Percentiles rank a stretch among this genome's conserved stretches.
Conservation (phyloP, 2,888 invertebrate species). For the Ypsolopha sequella region DNA sequence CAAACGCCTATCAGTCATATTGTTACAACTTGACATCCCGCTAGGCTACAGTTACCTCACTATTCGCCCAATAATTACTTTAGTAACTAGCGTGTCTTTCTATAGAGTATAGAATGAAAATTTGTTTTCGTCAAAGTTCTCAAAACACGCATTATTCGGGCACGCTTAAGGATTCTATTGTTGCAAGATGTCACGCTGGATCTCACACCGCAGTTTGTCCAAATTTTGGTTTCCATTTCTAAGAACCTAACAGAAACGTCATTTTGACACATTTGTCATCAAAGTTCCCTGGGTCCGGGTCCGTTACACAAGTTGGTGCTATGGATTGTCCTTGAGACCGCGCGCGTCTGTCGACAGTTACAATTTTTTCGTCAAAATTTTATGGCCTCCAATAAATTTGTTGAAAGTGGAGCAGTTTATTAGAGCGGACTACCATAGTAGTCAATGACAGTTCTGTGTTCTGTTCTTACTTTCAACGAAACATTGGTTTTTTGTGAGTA, state of each 20-base stretch:
- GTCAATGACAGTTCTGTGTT: conserved; percentile 64
- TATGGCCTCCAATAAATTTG: conserved; percentile 62
- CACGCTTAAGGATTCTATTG: conserved; percentile 57
- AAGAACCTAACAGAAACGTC: conserved; percentile 28
- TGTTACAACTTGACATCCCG: conserved; percentile 37
- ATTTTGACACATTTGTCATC: conserved; percentile 35
- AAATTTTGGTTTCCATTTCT: conserved; percentile 66
- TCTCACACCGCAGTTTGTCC: conserved; percentile 62
- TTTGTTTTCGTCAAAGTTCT: conserved; percentile 18
- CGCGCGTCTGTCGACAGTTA: conserved; percentile 47
- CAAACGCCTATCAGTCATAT: conserved; percentile 32
- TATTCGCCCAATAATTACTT: conserved; percentile 54
- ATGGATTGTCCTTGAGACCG: conserved; percentile 17
- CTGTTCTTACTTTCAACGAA: conserved; percentile 62
- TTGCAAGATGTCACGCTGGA: conserved; percentile 29
- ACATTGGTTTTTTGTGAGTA: conserved; percentile 25
- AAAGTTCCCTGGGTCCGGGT: conserved; percentile 33
- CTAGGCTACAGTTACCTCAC: conserved; percentile 53
- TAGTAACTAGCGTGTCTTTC: conserved; percentile 50
- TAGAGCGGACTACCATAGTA: conserved; percentile 57
- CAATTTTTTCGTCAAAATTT: conserved; percentile 31
- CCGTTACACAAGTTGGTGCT: conserved; percentile 45
- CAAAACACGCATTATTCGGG: conserved; percentile 42
- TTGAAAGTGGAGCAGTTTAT: conserved; percentile 61
- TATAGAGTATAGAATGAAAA: conserved; percentile 37